Base-by-base conservation (phyloP, 2,888 invertebrate genomes). In the Pammene fasciana region DNA sequence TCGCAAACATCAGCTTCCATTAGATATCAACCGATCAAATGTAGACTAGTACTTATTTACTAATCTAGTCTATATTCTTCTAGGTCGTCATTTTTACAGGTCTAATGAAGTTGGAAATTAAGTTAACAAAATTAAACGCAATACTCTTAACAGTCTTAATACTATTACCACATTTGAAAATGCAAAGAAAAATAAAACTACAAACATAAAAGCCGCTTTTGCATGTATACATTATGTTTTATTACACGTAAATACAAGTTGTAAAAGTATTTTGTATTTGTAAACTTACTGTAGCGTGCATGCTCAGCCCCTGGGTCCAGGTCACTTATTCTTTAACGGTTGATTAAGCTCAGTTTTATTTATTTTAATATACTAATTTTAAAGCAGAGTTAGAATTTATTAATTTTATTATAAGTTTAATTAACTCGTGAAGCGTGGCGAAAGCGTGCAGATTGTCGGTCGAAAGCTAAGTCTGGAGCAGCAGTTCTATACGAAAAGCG, bases 221-320 rank as follows among this genome's bases (percentile, higher is more conserved):
- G 65, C 70, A 60, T n/a, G 26, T 26, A 26, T 26, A 26, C 26
- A 50, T 34, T 26, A 46, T 36, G 10, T 52, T 11, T 5, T 13
- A 26, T 16, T 34, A 11, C 18, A 36, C 1, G 38, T 34, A 45
- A 36, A 14, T 10, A 46, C n/a, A 26, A 66, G 18, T 43, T 48
- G 50, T 5, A 2, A 60, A 55, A 41, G 55, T 50, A 38, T 54
- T 55, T n/a, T 54, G 48, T 34, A 54, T 34, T 56, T 54, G 48
- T 70, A 38, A 65, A 70, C 65, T 65, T 60, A 70, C 70, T 34
- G 38, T 45, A 65, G 54, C 11, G 70, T 26, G 55, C 60, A 66
- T 70, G 54, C 67, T 68, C 60, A 64, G 66, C 62, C 70, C 52
- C 64, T 34, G 71, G 67, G 65, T 67, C 56, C 67, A 55, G 60